Percentiles rank a stretch among this genome's conserved stretches.
Evolutionary conservation across 2,888 invertebrate species (phyloP).

Genomic region (Odontomyia ornata): DNA sequence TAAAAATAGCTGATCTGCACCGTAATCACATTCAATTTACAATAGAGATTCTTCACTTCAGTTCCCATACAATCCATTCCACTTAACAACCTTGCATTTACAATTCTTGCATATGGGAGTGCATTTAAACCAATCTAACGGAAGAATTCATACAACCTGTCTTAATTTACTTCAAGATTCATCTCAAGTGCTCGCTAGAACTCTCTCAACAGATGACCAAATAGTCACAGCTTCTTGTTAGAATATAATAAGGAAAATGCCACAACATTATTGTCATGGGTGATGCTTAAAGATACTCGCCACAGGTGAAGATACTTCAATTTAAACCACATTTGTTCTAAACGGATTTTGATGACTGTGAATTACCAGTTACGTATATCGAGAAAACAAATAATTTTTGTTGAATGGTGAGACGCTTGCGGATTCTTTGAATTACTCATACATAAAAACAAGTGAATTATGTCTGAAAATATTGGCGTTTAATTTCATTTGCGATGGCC

Average conservation of each 20-base stretch:
- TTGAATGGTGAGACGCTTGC: no score
- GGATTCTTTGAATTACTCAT: no score
- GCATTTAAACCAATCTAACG: neutral
- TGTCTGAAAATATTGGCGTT: no score
- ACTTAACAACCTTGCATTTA: neutral
- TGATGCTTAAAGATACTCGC: neutral
- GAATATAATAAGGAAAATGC: constrained; percentile 13
- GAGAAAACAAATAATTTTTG: no score
- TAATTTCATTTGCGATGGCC: no score
- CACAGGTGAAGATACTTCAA: neutral
- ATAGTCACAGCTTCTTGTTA: neutral
- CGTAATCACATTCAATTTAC: neutral
- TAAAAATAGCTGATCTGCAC: neutral
- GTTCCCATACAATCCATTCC: neutral
- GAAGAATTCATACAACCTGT: neutral
- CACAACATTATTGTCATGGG: neutral
- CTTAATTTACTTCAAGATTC: constrained; percentile 12
- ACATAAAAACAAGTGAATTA: no score
- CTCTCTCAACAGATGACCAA: neutral
- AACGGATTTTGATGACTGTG: no score
- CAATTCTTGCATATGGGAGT: neutral
- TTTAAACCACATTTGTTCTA: neutral
- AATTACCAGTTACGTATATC: no score
- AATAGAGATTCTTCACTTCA: neutral
- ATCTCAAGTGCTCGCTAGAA: neutral